Base-by-base conservation (phyloP, 2,113 vertebrate species). In the Lagopus muta region DNA sequence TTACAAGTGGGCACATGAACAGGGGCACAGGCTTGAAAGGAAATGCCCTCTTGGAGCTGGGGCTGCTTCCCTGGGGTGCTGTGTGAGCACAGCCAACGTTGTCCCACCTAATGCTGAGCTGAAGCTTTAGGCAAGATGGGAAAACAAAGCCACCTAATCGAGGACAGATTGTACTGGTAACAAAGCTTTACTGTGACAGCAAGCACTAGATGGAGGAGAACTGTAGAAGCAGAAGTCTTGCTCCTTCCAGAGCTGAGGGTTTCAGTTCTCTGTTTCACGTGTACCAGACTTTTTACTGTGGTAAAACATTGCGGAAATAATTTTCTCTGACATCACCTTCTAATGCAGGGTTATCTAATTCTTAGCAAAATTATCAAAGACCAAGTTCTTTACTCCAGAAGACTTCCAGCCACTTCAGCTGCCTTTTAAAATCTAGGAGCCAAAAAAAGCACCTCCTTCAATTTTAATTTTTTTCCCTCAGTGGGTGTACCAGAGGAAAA, bases 11-110 rank as follows among this genome's bases (percentile, higher is more conserved):
- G 1, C 18, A 3, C 30, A 7, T 48, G 12, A 32, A 30, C 13
- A 25, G 60, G n/a, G 36, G 22, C 60, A 16, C 40, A 36, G 25
- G 66, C 4, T 12, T 42, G 47, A 32, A 2, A 12, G 22, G 75
- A 3, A 18, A 3, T 3, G 25, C 24, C 27, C 27, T 0, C 28
- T 75, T 19, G 38, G 65, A 65, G 28, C 15, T 4, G 21, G 2
- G 45, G 28, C 2, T 12, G 10, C 32, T 0, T 3, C 24, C 74
- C 36, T 71, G 52, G 57, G 38, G 11, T 34, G 50, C 12, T 18
- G 32, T 1, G 2, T 8, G 54, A 32, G 57, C 27, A n/a, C 24
- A 10, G 34, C 28, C 28, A 12, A 9, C 5, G 1, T 2, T 30
- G 67, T 84, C 40, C 43, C 10, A 5, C 20, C 72, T 64, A 7